Percentiles rank a stretch among this genome's conserved stretches.
Conservation (phyloP, 2,113 vertebrate species). For the Crypturellus undulatus region DNA sequence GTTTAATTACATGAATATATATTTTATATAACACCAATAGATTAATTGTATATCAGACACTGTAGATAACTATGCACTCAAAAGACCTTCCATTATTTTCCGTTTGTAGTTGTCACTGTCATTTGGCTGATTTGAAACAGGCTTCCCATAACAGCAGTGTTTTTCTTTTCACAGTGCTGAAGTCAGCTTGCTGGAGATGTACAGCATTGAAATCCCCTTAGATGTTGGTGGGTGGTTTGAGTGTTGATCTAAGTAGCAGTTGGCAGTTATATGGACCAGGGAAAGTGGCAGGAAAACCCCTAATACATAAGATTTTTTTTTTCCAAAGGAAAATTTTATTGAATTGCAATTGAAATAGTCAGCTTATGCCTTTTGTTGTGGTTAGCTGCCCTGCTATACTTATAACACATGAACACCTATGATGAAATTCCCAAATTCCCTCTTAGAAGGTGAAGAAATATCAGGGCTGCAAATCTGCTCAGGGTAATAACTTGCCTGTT, state of each 20-base stretch:
- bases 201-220: neutral
- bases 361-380: neutral
- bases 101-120: neutral
- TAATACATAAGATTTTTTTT: neutral
- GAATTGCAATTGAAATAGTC: neutral
- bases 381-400: neutral
- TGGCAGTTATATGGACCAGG: neutral
- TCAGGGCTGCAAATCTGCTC: neutral
- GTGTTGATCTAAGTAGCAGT: neutral
- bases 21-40: neutral
- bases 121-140: neutral
- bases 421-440: neutral
- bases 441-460: neutral
- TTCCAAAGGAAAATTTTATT: neutral
- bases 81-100: neutral
- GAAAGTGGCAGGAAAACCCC: neutral
- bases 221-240: neutral
- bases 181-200: neutral
- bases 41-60: neutral
- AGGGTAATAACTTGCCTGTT: neutral
- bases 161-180: neutral
- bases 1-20: neutral
- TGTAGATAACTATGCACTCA: neutral
- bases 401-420: fast-evolving
- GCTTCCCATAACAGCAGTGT: neutral